Base-by-base conservation (phyloP, 2,888 invertebrate genomes). In the Gandaritis pyraliata region DNA sequence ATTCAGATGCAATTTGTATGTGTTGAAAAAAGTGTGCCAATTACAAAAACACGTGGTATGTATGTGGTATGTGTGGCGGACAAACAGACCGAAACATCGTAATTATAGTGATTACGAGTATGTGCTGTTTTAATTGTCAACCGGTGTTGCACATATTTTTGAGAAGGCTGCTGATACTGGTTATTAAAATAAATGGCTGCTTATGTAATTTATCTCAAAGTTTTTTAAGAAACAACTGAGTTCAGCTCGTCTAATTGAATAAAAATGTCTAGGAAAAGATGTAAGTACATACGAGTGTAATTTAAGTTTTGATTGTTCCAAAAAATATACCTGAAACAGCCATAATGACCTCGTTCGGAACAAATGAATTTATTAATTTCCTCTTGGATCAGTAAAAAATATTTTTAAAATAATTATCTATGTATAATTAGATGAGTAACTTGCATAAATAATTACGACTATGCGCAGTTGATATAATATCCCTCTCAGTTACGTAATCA, bases 61-160 rank as follows among this genome's bases (percentile, higher is more conserved):
- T 70, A 63, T 69, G 73, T 72, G 72, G 73, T 76, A 78, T 76
- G 75, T 71, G 72, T 67, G 60, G 70, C 69, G 59, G 71, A 70
- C 71, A 74, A 70, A 72, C 75, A 69, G 70, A 76, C 76, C 72
- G 76, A 70, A 73, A 78, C 70, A 57, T 55, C 63, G 47, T 75
- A 76, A 80, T 82, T 79, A 43, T 47, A 61, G 61, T 52, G 8
- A 36, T 62, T 62, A n/a, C n/a, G n/a, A n/a, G n/a, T n/a, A 53
- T 38, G 41, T 50, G 67, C 55, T 16, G 53, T 58, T 47, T 55
- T 43, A 60, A 45, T 53, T 57, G 57, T 68, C 69, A 73, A 68
- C 70, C 23, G 47, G 61, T 50, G 41, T 45, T 53, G 56, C 39
- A 18, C 43, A 12, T 43, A 12, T 48, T 57, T 57, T 57, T 10